Conservation (phyloP, 2,797 vertebrate species). For the Coluber constrictor region DNA sequence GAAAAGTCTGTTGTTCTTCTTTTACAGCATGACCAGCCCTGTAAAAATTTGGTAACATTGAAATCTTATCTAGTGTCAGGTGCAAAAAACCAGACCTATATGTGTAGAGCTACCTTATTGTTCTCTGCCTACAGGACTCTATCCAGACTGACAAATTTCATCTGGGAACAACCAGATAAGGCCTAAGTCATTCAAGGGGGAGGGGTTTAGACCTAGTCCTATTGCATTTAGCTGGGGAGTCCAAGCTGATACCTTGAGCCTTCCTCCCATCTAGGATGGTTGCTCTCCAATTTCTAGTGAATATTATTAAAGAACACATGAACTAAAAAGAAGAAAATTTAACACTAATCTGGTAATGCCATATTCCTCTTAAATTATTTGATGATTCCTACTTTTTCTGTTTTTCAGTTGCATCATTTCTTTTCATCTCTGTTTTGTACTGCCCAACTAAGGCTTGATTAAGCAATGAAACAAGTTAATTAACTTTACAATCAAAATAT, state of each 20-base stretch:
- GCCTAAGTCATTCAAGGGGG: not conserved
- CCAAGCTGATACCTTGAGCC: not conserved
- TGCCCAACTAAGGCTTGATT: not conserved
- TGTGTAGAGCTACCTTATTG: not conserved
- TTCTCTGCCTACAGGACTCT: not conserved
- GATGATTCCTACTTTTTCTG: not conserved
- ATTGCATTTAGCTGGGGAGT: not conserved
- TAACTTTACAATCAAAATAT: not conserved
- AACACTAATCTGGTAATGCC: not conserved
- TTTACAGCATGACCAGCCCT: constrained; percentile 99
- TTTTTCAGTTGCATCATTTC: not conserved
- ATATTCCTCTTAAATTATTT: not conserved
- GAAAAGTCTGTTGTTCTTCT: constrained; percentile 96
- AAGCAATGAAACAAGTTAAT: not conserved
- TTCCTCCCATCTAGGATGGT: not conserved
- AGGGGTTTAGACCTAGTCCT: not conserved
- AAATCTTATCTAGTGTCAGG: not conserved
- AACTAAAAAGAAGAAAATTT: not conserved
- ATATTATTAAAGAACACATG: not conserved
- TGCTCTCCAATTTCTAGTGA: not conserved
- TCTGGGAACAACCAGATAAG: not conserved
- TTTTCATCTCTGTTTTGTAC: not conserved
- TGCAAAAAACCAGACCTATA: not conserved
- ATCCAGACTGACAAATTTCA: not conserved
- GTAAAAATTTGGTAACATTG: constrained; percentile 15